phyloP scores from a whole-genome alignment of 2,797 vertebrate genomes.

The Cryptoblepharus egeriae region DNA sequence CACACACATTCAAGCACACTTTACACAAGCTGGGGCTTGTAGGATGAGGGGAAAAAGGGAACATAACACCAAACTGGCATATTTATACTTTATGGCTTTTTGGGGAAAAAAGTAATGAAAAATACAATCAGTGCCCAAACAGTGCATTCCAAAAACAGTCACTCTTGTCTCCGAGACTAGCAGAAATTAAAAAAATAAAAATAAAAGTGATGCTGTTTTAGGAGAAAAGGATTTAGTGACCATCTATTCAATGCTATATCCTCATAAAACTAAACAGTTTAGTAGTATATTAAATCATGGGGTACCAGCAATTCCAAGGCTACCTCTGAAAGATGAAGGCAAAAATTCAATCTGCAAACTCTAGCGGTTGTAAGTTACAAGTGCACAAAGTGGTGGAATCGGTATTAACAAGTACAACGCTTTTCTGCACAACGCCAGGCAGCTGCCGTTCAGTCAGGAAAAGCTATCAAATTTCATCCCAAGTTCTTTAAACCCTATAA shows the following conservation, averaged over 20 bases:
- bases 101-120: constrained; percentile 7
- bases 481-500: not conserved
- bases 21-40: not conserved
- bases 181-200: constrained; percentile 36
- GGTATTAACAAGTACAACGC: not conserved
- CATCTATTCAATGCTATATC: not conserved
- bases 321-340: constrained; percentile 76
- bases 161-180: not conserved
- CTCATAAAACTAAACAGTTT: not conserved
- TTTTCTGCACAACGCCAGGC: not conserved
- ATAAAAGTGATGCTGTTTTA: not conserved
- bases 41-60: not conserved
- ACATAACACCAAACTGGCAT: not conserved
- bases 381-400: constrained; percentile 6
- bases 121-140: constrained; percentile 31
- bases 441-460: not conserved
- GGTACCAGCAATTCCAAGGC: constrained; percentile 68
- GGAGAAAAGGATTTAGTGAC: constrained; percentile 4
- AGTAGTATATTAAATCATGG: constrained; percentile 63
- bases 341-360: not conserved
- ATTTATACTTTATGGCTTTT: constrained; percentile 18
- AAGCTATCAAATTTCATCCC: not conserved
- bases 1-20: no score
- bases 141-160: constrained; percentile 34
- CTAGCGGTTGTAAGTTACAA: constrained; percentile 72